These are phyloP conservation scores for Chironomus tepperi DNA, from an alignment of 1,140 invertebrate genomes.

Conservation along the genomic window DNA sequence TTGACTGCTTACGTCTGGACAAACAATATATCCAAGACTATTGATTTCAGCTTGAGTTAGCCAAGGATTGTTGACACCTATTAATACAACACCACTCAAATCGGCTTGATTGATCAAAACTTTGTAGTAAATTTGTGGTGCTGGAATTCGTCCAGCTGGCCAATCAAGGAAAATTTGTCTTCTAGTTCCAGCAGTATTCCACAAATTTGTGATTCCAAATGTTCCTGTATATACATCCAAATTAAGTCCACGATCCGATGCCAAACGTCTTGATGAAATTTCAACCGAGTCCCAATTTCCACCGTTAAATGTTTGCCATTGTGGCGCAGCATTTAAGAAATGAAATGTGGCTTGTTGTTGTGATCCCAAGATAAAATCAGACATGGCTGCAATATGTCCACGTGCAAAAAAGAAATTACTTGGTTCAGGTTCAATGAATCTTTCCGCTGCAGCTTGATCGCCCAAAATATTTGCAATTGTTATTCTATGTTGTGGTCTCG, in stretches of 20 bases:
- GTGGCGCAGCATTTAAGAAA: conserved; percentile 54
- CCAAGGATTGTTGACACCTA: conserved; percentile 52
- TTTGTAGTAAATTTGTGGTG: conserved; percentile 51
- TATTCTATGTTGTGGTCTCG: conserved; percentile 32
- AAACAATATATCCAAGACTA: conserved; percentile 41
- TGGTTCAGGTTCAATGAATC: conserved; percentile 32
- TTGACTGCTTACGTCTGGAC: conserved; percentile 42
- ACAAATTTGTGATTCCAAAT: conserved; percentile 43
- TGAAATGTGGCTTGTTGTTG: conserved; percentile 56
- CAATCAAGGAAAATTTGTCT: conserved; percentile 43
- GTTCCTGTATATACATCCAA: conserved; percentile 51
- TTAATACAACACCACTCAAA: conserved; percentile 44
- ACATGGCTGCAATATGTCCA: conserved; percentile 57
- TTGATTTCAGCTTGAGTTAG: conserved; percentile 35
- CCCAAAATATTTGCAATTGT: conserved; percentile 36
- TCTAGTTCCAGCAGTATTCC: conserved; percentile 40
- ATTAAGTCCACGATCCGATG: conserved; percentile 34
- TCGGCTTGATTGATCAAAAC: conserved; percentile 44
- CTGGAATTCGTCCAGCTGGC: conserved; percentile 40
- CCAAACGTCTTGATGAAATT: conserved; percentile 40
- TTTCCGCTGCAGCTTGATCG: conserved; percentile 28
- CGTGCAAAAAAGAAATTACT: conserved; percentile 44
- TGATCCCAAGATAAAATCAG: conserved; percentile 51
- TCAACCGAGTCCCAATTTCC: conserved; percentile 53
- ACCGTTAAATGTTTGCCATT: conserved; percentile 55